A percentile compares a stretch with the other conserved stretches of the same genome.
These are phyloP conservation scores for Drosophila teissieri DNA, from an alignment of 1,140 invertebrate genomes.

Conservation along the genomic window DNA sequence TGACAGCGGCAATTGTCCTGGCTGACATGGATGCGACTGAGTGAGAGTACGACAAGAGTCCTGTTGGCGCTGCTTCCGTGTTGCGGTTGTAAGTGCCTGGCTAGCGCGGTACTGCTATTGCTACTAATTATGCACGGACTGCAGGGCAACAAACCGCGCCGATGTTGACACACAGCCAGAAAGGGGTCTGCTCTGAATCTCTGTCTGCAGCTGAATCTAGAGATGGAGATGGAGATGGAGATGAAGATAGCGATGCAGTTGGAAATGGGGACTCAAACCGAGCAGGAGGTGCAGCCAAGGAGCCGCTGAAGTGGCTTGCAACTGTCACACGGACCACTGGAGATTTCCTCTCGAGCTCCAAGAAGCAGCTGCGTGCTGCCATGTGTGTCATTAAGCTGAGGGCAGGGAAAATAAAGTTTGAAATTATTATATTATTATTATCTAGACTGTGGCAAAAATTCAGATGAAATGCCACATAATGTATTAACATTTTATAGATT, in stretches of 20 bases:
- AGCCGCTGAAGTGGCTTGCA: slow-evolving; percentile 67
- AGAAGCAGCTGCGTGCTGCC: slow-evolving; percentile 1
- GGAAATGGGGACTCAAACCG: slow-evolving; percentile 6
- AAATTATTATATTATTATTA: neutral
- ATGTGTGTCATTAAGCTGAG: neutral
- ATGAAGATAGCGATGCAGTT: neutral
- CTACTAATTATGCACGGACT: slow-evolving; percentile 75
- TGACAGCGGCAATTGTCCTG: slow-evolving; percentile 58
- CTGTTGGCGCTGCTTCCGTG: slow-evolving; percentile 66
- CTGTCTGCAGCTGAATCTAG: slow-evolving; percentile 15
- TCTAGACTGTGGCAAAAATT: too few relatives aligned
- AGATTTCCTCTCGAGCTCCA: slow-evolving; percentile 35
- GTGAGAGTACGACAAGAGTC: slow-evolving; percentile 41
- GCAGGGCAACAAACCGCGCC: slow-evolving; percentile 63
- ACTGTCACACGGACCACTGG: slow-evolving; percentile 67
- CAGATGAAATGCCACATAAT: too few relatives aligned
- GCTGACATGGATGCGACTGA: slow-evolving; percentile 30
- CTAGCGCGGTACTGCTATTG: slow-evolving; percentile 12
- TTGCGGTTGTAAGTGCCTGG: slow-evolving; percentile 57
- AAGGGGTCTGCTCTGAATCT: slow-evolving; percentile 11
- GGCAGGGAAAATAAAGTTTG: neutral
- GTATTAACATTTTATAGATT: too few relatives aligned
- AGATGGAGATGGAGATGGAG: slow-evolving; percentile 7
- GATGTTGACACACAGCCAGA: slow-evolving; percentile 58
- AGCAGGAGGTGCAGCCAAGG: slow-evolving; percentile 23